Conservation (phyloP, 2,888 invertebrate species). For the Esperia sulphurella region DNA sequence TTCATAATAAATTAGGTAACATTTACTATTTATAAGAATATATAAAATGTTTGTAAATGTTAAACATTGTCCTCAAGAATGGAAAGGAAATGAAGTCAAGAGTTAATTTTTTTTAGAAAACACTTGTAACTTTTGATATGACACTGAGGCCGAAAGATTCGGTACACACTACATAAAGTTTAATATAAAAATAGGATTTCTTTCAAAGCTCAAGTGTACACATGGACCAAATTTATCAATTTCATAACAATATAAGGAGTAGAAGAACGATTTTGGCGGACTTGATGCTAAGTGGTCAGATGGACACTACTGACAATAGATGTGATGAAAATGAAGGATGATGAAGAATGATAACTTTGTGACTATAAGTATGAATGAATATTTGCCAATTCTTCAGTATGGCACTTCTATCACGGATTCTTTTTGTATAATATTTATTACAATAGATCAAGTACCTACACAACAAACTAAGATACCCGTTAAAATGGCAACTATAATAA, state of each 20-base stretch:
- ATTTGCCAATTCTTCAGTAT: slow-evolving; percentile 52
- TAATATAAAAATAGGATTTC: slow-evolving; percentile 73
- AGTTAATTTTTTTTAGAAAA: slow-evolving; percentile 36
- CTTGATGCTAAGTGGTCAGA: slow-evolving; percentile 6
- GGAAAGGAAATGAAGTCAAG: slow-evolving; percentile 35
- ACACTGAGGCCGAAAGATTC: slow-evolving; percentile 35
- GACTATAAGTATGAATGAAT: neutral
- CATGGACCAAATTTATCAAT: slow-evolving; percentile 57
- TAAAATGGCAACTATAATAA: slow-evolving; percentile 24
- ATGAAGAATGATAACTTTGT: neutral
- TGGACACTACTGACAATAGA: slow-evolving; percentile 3
- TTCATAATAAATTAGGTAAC: slow-evolving; percentile 45
- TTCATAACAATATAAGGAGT: slow-evolving; percentile 32
- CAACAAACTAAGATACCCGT: slow-evolving; percentile 41
- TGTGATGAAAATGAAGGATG: neutral
- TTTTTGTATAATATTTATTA: slow-evolving; percentile 34
- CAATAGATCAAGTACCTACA: slow-evolving; percentile 37
- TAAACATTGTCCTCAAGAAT: slow-evolving; percentile 44
- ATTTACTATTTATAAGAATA: slow-evolving; percentile 35
- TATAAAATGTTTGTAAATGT: slow-evolving; percentile 32
- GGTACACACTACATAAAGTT: slow-evolving; percentile 61
- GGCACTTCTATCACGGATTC: slow-evolving; percentile 68
- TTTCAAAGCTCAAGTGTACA: slow-evolving; percentile 72
- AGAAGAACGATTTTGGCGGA: slow-evolving; percentile 24
- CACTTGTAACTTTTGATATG: slow-evolving; percentile 61